Percentiles rank a stretch among this genome's conserved stretches.
These are phyloP conservation scores for Grapholita molesta DNA, from an alignment of 1,140 invertebrate species.

Conservation along the genomic window DNA sequence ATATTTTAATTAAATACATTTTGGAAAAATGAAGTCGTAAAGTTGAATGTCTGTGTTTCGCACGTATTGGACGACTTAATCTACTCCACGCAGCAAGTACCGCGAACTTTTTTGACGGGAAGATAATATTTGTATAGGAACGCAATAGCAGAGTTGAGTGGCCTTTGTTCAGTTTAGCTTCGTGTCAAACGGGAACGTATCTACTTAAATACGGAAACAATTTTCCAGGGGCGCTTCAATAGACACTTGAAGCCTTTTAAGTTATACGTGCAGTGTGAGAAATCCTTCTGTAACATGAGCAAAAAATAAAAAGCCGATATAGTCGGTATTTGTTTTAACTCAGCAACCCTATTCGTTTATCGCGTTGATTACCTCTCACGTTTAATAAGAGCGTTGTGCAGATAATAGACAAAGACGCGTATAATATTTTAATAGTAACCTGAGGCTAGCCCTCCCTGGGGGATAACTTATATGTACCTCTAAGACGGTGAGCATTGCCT, in stretches of 20 bases:
- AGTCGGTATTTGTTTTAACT: too few species aligned
- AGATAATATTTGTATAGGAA: slow-evolving; percentile 14
- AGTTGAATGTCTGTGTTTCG: slow-evolving; percentile 4
- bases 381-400: not conserved
- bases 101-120: slow-evolving; percentile 2
- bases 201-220: not conserved
- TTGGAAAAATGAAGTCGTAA: slow-evolving; percentile 1
- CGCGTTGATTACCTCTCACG: not conserved
- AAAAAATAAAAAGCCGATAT: too few species aligned
- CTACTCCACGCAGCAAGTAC: slow-evolving; percentile 2
- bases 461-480: too few species aligned
- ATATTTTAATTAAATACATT: slow-evolving; percentile 14
- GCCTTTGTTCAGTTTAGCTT: slow-evolving; percentile 10
- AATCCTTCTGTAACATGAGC: too few species aligned
- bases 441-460: not conserved
- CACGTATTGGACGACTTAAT: slow-evolving; percentile 13
- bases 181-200: not conserved
- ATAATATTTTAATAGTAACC: slow-evolving; percentile 5
- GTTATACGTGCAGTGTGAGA: too few species aligned
- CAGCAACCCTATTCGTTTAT: not conserved
- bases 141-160: slow-evolving; percentile 8
- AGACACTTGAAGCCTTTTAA: not conserved
- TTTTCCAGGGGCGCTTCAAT: not conserved
- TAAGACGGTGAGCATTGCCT: not conserved
- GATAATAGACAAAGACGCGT: not conserved